Evolutionary conservation across 2,888 invertebrate species (phyloP).

Genomic region (Ophion ventricosus): DNA sequence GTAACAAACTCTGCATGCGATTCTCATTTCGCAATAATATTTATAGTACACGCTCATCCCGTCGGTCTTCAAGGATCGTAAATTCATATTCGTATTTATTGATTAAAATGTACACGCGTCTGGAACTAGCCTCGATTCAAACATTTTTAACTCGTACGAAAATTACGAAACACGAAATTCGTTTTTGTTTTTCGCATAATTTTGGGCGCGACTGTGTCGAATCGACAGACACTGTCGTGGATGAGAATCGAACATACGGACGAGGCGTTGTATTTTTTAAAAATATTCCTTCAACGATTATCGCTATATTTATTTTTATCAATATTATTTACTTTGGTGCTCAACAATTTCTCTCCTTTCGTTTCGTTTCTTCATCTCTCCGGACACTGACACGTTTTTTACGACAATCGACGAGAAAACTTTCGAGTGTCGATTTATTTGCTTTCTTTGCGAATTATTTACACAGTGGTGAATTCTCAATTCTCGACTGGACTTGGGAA

Average conservation of each 20-base stretch:
- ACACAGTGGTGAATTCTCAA: too few species aligned
- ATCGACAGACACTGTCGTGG: slow-evolving; percentile 46
- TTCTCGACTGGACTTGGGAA: not conserved
- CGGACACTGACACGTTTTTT: not conserved
- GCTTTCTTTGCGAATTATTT: not conserved
- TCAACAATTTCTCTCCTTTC: slow-evolving; percentile 4
- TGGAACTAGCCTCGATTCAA: slow-evolving; percentile 55
- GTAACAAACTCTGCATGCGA: slow-evolving; percentile 45
- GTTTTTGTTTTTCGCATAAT: not conserved
- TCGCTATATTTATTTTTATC: slow-evolving; percentile 17
- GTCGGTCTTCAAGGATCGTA: slow-evolving; percentile 9
- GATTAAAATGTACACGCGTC: slow-evolving; percentile 56
- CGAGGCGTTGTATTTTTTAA: slow-evolving; percentile 25
- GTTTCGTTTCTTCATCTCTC: not conserved
- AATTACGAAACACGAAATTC: slow-evolving; percentile 59
- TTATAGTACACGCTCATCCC: slow-evolving; percentile 51
- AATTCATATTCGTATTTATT: slow-evolving; percentile 19
- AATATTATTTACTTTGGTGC: slow-evolving; percentile 43
- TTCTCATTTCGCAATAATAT: slow-evolving; percentile 35
- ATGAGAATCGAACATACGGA: slow-evolving; percentile 24
- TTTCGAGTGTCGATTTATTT: not conserved
- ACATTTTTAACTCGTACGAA: slow-evolving; percentile 58
- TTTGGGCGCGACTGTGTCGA: not conserved
- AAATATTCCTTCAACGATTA: slow-evolving; percentile 36
- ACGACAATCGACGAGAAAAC: slow-evolving; percentile 29